Conservation (phyloP, 2,797 vertebrate genomes). For the Dryobates pubescens region DNA sequence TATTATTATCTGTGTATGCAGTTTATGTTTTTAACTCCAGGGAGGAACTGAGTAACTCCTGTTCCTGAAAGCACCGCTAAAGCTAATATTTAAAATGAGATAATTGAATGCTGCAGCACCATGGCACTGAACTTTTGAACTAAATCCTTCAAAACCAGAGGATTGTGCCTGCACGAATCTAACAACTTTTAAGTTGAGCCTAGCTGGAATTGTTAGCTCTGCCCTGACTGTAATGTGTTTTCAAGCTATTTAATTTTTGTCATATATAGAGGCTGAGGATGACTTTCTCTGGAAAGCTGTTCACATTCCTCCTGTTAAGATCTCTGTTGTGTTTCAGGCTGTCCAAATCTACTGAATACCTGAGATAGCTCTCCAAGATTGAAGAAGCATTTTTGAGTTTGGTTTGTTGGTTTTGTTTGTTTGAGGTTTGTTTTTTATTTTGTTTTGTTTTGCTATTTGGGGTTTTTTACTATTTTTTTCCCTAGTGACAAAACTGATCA, state of each 20-base stretch:
- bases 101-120: neutral
- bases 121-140: neutral
- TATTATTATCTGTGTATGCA: neutral
- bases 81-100: neutral
- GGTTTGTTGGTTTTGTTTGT: too few species aligned
- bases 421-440: too few species aligned
- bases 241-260: neutral
- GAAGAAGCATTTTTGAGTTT: neutral
- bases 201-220: neutral
- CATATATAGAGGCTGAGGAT: neutral
- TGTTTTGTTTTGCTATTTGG: too few species aligned
- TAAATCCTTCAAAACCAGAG: neutral
- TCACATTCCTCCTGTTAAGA: neutral
- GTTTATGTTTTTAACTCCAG: neutral
- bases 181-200: neutral
- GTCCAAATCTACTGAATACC: neutral
- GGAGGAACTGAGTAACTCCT: neutral
- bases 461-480: too few species aligned
- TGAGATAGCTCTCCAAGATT: neutral
- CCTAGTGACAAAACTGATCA: neutral
- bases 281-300: neutral
- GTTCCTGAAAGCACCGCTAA: neutral
- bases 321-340: rapidly evolving
- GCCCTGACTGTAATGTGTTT: neutral
- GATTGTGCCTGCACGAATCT: neutral